These are phyloP conservation scores for Synchiropus splendidus DNA, from an alignment of 2,113 vertebrate genomes.

Conservation along the genomic window DNA sequence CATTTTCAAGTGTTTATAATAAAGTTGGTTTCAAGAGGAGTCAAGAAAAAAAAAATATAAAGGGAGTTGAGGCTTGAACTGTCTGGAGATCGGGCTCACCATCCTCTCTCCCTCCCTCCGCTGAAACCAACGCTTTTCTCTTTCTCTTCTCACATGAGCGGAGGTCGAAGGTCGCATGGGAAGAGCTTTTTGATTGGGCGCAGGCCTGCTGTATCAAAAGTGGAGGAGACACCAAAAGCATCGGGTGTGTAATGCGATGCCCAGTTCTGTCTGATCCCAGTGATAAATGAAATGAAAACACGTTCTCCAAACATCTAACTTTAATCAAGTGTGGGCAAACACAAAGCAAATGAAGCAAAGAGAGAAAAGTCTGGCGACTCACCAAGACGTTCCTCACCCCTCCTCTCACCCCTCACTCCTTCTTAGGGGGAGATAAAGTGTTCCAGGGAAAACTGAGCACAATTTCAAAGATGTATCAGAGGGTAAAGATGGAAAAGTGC, in stretches of 20 bases:
- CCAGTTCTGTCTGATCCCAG: constrained; percentile 44
- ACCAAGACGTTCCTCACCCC: constrained; percentile 25
- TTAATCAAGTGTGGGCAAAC: constrained; percentile 26
- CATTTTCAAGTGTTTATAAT: constrained; percentile 66
- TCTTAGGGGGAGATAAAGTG: constrained; percentile 49
- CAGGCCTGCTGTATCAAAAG: constrained; percentile 55
- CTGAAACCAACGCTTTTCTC: constrained; percentile 57
- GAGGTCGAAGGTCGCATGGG: constrained; percentile 55
- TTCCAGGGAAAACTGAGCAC: constrained; percentile 57
- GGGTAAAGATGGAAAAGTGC: constrained; percentile 59
- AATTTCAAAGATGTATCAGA: constrained; percentile 63
- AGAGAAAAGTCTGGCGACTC: constrained; percentile 20
- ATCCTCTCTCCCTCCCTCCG: constrained; percentile 28
- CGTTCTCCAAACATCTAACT: constrained; percentile 21
- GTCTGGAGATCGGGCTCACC: constrained; percentile 36
- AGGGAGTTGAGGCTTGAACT: constrained; percentile 7
- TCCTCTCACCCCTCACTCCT: constrained; percentile 28
- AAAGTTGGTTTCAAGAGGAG: constrained; percentile 56
- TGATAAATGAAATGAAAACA: constrained; percentile 38
- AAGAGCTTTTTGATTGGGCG: constrained; percentile 64
- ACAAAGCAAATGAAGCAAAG: constrained; percentile 30
- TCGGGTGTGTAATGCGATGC: constrained; percentile 33
- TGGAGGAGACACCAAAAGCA: constrained; percentile 30
- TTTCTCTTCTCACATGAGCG: constrained; percentile 43
- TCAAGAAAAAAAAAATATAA: constrained; percentile 25